phyloP scores from a whole-genome alignment of 1,140 invertebrate species.

The Drusus annulatus region DNA sequence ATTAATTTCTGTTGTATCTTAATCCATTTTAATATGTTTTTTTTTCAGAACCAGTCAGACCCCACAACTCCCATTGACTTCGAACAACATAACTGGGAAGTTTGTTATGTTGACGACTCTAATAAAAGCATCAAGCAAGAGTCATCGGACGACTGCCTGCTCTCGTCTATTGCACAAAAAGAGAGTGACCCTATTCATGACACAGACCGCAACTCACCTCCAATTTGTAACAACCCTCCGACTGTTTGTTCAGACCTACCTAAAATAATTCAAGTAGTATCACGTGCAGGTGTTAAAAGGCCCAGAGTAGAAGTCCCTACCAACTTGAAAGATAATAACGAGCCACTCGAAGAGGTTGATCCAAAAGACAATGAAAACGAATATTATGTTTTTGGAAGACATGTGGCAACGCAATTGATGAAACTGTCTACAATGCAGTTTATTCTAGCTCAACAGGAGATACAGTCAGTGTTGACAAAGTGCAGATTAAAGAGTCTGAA shows the following conservation, averaged over 20 bases:
- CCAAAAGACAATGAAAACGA: slow-evolving; percentile 6
- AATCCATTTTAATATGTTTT: too few relatives aligned
- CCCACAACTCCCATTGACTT: too few relatives aligned
- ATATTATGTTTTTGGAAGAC: slow-evolving; percentile 11
- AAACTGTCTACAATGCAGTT: slow-evolving; percentile 6
- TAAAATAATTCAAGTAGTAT: too few relatives aligned
- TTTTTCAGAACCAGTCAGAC: too few relatives aligned
- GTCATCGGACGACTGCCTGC: background rate
- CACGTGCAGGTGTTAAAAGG: background rate
- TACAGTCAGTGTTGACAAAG: background rate
- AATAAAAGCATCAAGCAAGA: background rate
- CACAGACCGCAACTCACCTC: too few relatives aligned
- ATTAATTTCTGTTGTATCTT: too few relatives aligned
- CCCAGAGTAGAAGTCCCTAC: background rate
- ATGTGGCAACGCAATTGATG: slow-evolving; percentile 1
- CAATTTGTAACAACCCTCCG: too few relatives aligned
- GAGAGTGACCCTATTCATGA: too few relatives aligned
- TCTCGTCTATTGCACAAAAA: too few relatives aligned
- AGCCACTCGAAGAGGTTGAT: background rate
- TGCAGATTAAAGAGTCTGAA: background rate
- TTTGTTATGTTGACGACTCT: slow-evolving; percentile 2
- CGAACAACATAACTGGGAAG: background rate
- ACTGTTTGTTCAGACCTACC: too few relatives aligned
- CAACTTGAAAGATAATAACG: background rate
- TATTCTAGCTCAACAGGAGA: background rate